phyloP scores from a whole-genome alignment of 2,113 vertebrate genomes.

The Myrmophylax atrothorax region DNA sequence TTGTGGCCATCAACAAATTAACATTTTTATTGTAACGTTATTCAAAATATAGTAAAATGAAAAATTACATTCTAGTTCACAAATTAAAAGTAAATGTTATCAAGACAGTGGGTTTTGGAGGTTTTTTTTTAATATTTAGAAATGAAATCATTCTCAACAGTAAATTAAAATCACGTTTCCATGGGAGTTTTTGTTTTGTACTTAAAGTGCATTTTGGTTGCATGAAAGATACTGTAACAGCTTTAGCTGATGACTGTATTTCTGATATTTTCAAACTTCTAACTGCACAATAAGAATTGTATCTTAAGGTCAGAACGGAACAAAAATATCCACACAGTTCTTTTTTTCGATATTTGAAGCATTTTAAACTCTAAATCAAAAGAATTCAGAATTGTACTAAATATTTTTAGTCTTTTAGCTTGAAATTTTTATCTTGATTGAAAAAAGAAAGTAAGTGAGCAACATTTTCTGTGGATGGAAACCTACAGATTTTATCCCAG shows the following conservation, averaged over 20 bases:
- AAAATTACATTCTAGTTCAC: background rate
- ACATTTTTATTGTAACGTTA: background rate
- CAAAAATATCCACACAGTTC: background rate
- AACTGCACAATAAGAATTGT: background rate
- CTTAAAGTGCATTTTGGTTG: accelerated
- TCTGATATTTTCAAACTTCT: background rate
- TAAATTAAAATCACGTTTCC: background rate
- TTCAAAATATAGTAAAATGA: background rate
- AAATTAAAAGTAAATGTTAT: background rate
- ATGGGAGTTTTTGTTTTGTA: background rate
- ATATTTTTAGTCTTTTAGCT: background rate
- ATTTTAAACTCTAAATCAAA: background rate
- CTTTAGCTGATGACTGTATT: background rate
- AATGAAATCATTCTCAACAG: background rate
- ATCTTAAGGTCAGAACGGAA: accelerated
- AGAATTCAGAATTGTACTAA: background rate
- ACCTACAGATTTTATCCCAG: background rate
- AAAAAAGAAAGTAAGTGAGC: background rate
- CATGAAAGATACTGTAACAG: background rate
- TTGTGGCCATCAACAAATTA: background rate
- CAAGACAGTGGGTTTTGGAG: background rate
- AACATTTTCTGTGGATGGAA: background rate
- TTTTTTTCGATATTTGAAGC: background rate
- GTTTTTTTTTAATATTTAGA: background rate
- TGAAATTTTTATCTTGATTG: background rate